These are phyloP conservation scores for Hyphantria cunea DNA, from an alignment of 1,140 invertebrate species.

Conservation along the genomic window DNA sequence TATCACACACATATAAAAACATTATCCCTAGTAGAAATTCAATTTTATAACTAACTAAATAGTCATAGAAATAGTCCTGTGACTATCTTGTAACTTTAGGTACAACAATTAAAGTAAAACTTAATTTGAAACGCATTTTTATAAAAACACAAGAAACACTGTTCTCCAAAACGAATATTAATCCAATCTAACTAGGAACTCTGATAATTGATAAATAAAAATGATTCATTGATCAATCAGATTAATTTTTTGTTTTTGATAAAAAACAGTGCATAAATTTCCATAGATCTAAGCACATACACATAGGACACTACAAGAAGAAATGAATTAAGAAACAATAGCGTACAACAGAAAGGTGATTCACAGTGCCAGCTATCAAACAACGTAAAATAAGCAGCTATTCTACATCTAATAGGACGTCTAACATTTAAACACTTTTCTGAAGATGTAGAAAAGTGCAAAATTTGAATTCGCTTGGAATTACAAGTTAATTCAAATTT, in stretches of 20 bases:
- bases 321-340: slow-evolving; percentile 64
- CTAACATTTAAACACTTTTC: slow-evolving; percentile 56
- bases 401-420: slow-evolving; percentile 68
- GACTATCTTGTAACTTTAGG: slow-evolving; percentile 3
- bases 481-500: slow-evolving; percentile 29
- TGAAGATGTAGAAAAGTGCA: slow-evolving; percentile 21
- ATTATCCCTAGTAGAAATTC: neutral
- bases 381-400: slow-evolving; percentile 69
- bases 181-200: neutral
- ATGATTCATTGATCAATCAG: neutral
- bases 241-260: neutral
- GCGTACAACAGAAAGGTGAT: slow-evolving; percentile 70
- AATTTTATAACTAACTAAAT: slow-evolving; percentile 8
- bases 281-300: slow-evolving; percentile 26
- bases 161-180: neutral
- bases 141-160: no score
- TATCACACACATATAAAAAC: slow-evolving; percentile 5
- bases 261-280: slow-evolving; percentile 13
- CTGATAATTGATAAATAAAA: neutral
- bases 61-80: neutral
- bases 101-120: no score
- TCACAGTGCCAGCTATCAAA: slow-evolving; percentile 77
- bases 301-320: slow-evolving; percentile 62
- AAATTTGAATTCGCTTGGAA: slow-evolving; percentile 33
- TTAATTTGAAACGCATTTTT: slow-evolving; percentile 4